These are phyloP conservation scores for Lasioglossum lativentre DNA, from an alignment of 2,888 invertebrate species.

Conservation along the genomic window DNA sequence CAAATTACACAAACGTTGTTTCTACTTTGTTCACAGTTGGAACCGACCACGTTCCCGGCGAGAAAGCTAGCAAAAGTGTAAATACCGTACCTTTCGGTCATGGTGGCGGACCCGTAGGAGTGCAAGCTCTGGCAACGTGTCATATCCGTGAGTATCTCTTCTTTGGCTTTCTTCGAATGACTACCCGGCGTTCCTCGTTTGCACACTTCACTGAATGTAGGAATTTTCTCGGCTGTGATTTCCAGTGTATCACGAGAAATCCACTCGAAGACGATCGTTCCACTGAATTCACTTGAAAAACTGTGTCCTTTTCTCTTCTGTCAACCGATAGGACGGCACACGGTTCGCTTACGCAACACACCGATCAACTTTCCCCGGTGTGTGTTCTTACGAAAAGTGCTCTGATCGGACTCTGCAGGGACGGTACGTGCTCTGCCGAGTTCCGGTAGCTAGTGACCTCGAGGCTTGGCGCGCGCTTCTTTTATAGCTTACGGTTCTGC, in stretches of 20 bases:
- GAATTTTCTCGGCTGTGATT: conserved; percentile 69
- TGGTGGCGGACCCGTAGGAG: conserved; percentile 60
- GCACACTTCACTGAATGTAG: conserved; percentile 77
- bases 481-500: conserved; percentile 44
- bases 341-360: conserved; percentile 53
- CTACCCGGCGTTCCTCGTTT: conserved; percentile 51
- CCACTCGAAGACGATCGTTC: conserved; percentile 28
- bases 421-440: background rate
- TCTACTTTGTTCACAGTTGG: background rate
- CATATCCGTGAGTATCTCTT: conserved; percentile 68
- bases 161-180: conserved; percentile 13
- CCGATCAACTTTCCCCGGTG: conserved; percentile 12
- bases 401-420: background rate
- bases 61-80: background rate
- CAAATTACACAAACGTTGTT: too few relatives aligned
- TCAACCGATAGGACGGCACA: background rate
- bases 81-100: conserved; percentile 71
- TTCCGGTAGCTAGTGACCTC: conserved; percentile 44
- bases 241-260: conserved; percentile 28
- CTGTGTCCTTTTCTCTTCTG: background rate
- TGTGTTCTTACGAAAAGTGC: background rate
- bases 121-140: conserved; percentile 72
- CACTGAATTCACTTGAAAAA: conserved; percentile 26
- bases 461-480: conserved; percentile 17
- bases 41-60: background rate